These are phyloP conservation scores for Oryzias celebensis DNA, from an alignment of 2,113 vertebrate species.

Conservation along the genomic window DNA sequence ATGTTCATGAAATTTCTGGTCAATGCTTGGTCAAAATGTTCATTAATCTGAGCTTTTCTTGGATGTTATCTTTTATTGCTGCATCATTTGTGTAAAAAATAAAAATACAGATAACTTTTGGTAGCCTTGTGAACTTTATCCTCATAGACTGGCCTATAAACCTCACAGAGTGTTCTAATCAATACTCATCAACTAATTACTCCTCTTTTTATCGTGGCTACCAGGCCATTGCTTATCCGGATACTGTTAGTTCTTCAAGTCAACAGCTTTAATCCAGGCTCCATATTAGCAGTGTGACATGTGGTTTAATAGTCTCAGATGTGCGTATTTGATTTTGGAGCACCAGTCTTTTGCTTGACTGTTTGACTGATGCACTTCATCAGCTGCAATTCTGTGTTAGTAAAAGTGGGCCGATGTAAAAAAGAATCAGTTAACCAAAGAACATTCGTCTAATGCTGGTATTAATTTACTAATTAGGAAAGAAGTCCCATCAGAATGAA, in stretches of 20 bases:
- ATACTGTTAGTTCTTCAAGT: constrained; percentile 32
- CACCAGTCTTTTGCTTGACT: background rate
- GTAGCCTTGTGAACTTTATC: constrained; percentile 37
- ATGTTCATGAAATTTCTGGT: no score
- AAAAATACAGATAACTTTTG: constrained; percentile 26
- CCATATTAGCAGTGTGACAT: constrained; percentile 10
- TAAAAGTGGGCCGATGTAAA: no score
- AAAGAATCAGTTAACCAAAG: no score
- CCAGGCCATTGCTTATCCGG: constrained; percentile 39
- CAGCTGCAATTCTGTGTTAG: background rate
- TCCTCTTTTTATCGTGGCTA: constrained; percentile 27
- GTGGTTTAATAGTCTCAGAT: constrained; percentile 21
- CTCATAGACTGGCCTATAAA: constrained; percentile 25
- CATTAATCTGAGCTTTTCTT: no score
- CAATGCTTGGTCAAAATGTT: no score
- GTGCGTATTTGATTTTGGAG: constrained; percentile 16
- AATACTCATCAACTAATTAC: constrained; percentile 58
- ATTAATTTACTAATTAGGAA: no score
- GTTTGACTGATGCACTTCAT: background rate
- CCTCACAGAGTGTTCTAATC: constrained; percentile 35
- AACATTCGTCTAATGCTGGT: no score
- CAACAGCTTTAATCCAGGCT: constrained; percentile 40
- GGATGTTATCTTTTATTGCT: constrained; percentile 15
- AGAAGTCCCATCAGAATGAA: no score
- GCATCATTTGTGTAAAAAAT: background rate